Evolutionary conservation across 2,797 vertebrate genomes (phyloP), one percentile per base, ranked within the genome.

Genomic region (Channallabes apus): DNA sequence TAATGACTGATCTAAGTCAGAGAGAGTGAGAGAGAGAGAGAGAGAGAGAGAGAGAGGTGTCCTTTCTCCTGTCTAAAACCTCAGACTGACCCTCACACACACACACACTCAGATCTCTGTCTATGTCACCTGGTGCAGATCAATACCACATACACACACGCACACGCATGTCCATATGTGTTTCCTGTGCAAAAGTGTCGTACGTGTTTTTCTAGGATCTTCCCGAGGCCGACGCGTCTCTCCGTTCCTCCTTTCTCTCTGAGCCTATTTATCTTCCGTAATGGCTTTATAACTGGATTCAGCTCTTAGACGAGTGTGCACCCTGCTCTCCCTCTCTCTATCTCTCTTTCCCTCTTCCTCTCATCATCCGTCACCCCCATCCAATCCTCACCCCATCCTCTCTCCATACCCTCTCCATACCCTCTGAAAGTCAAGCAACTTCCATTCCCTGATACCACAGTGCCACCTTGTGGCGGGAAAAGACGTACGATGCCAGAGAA

Each of bases 191-290:
- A 12, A 80, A 80, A 64, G 59, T 80, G 38, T 65, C 24, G 24
- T 51, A 65, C 41, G 17, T 80, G 61, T 65, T 67, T 65, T 54
- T 51, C 58, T 62, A 29, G 78, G 24, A 65, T 80, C 78, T 65
- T 67, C 78, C 51, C 8, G 1, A 54, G 41, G n/a, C 41, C 41
- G 15, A 9, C 6, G 8, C n/a, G 51, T 54, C 1, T 17, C 85
- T 84, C 62, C 77, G 80, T 77, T 75, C 56, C 71, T 86, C 80
- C 24, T 1, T 81, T 35, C 65, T 76, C 73, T 80, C 72, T 61
- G 75, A 65, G 84, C 84, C 84, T 76, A 88, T 85, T 88, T 84
- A 81, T 88, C 85, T 88, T 86, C 85, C 72, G 79, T 88, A 85
- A 88, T 89, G 81, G 73, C 82, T 84, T 80, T 84, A 85, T 87